Evolutionary conservation across 2,888 invertebrate species (phyloP).

Genomic region (Mesorhabditis spiculigera): DNA sequence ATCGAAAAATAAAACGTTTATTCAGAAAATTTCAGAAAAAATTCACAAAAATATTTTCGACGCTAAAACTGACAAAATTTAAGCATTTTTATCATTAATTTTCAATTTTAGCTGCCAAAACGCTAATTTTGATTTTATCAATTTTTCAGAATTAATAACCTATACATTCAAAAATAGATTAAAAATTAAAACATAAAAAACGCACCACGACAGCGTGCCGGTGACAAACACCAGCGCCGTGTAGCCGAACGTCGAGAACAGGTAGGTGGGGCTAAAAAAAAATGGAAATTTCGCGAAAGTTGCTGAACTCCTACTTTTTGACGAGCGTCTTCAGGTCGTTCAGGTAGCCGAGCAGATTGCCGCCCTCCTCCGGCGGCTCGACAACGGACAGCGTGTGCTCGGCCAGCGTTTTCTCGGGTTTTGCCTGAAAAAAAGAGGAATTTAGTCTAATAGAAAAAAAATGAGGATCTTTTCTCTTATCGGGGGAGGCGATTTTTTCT

Average conservation of each 20-base stretch:
- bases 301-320: slow-evolving; percentile 19
- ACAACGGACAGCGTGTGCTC: too few species aligned
- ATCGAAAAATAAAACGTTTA: too few species aligned
- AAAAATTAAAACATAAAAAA: neutral
- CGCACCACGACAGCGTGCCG: slow-evolving; percentile 75
- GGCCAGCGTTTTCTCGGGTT: neutral
- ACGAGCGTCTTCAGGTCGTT: slow-evolving; percentile 38
- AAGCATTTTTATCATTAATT: slow-evolving; percentile 62
- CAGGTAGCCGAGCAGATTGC: slow-evolving; percentile 40
- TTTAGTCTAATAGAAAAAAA: neutral
- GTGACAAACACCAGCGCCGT: slow-evolving; percentile 96
- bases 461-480: neutral
- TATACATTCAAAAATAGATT: too few species aligned
- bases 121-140: neutral
- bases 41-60: too few species aligned
- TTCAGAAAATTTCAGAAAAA: too few species aligned
- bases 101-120: slow-evolving; percentile 3
- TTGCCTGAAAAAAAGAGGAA: neutral
- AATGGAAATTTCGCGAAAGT: neutral
- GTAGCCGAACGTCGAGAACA: slow-evolving; percentile 87
- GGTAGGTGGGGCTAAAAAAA: slow-evolving; percentile 74
- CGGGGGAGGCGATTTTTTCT: neutral
- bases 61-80: too few species aligned
- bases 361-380: slow-evolving; percentile 3
- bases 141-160: neutral